phyloP scores from a whole-genome alignment of 1,140 invertebrate species.

The Orchestia grillus region DNA sequence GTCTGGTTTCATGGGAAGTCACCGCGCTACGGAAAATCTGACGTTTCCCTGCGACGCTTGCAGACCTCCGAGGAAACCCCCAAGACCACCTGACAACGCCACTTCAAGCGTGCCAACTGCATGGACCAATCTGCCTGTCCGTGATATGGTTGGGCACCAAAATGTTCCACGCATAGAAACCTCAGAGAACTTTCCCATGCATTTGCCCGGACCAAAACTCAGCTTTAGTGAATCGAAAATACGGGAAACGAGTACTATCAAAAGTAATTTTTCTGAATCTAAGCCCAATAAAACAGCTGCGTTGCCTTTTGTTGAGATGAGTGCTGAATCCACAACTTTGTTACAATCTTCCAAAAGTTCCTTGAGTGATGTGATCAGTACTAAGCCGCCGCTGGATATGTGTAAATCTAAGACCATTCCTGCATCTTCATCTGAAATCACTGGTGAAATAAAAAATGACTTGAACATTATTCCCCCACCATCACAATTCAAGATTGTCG shows the following conservation, averaged over 20 bases:
- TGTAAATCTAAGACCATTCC: neutral
- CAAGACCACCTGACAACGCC: conserved; percentile 9
- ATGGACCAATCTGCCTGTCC: neutral
- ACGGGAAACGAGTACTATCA: neutral
- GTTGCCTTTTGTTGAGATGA: neutral
- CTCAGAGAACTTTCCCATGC: neutral
- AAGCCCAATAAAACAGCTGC: neutral
- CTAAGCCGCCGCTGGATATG: neutral
- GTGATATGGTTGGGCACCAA: neutral
- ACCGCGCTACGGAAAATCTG: neutral
- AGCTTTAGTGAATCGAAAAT: neutral
- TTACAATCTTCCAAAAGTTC: neutral
- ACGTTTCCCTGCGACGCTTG: neutral
- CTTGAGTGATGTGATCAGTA: neutral
- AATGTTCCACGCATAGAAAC: neutral
- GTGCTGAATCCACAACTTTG: neutral
- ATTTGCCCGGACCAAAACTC: neutral
- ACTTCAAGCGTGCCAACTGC: neutral
- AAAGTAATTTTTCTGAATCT: neutral
- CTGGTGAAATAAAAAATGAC: neutral
- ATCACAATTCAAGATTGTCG: neutral
- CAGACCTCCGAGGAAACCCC: conserved; percentile 36
- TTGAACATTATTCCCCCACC: conserved; percentile 36
- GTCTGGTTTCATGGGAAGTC: neutral
- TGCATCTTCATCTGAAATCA: neutral